Evolutionary conservation across 1,140 invertebrate genomes (phyloP), one percentile per base, ranked within the genome.

Genomic region (Manduca sexta): DNA sequence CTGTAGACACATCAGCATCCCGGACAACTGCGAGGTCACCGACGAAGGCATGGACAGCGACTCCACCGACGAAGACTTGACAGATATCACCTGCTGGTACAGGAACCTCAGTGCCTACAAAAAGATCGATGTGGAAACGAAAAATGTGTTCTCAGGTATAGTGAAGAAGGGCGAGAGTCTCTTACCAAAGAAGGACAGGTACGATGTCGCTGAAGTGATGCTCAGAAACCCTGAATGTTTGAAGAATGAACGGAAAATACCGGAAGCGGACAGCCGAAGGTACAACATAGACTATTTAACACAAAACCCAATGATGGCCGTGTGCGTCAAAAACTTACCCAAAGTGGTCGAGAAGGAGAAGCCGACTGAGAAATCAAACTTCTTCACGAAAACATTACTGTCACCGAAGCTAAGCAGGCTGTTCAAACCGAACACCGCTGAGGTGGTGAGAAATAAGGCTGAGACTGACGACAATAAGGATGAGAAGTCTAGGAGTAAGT

Each of bases 381-480:
- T 76, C 52, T 80, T 86, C 44, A 65, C 72, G 0, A 85, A 85
- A 52, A 86, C 80, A 46, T 50, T 86, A 2, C 51, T 86, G 12
- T 86, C 83, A 1, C 86, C 86, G 0, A 86, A 86, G 48, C 60
- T 87, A 0, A 80, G 77, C 12, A 67, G 84, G 15, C 52, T 86
- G 13, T 86, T 82, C 53, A 75, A 71, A 50, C 70, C 76, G 8
- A 77, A 76, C 35, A 56, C 69, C 0, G 43, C 57, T 4, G 77
- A 79, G 57, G 69, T 64, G 0, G 58, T 58, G 0, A 56, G 66
- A 16, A 58, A 43, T 11, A 74, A 75, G 45, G 44, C 54, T 8
- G 65, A 71, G 1, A 35, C 35, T 4, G 59, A 63, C 1, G 64
- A 76, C 21, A 26, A 26, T 37, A 69, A 68, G 5, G 68, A 73